Evolutionary conservation across 2,888 invertebrate genomes (phyloP), one percentile per base, ranked within the genome.

Genomic region (Baronia brevicornis): DNA sequence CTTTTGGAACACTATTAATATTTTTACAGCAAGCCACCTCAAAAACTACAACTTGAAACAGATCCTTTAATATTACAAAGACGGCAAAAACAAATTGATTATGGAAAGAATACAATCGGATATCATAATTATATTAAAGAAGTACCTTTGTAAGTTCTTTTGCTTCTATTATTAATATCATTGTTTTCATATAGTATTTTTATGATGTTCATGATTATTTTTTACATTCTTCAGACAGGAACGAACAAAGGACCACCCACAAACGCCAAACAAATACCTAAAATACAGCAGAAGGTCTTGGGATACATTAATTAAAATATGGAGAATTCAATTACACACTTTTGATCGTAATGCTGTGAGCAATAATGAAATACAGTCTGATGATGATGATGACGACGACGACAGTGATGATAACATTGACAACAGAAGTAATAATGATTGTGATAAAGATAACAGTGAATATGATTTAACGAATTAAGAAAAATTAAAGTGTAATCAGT

Each of bases 251-350:
- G 89, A 89, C 3, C 93, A 97, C 72, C 98, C 97, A 1, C 88
- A 87, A 54, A 98, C 98, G 1, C 98, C 98, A 2, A 93, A 95
- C 51, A 97, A 96, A 72, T 87, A 88, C 58, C 64, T 88, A 12
- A 95, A 96, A 72, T 96, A 94, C 70, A 96, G 96, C 50, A 88
- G 98, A 21, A 87, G 98, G 45, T 96, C 94, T 5, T 98, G 96
- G 92, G 98, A 98, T 67, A 91, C 91, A 13, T 87, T 96, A 44
- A 89, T 97, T 1, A 91, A 89, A 64, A 87, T 93, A 36, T 97
- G 97, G 97, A 88, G 96, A 28, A 89, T 91, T 53, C 88, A 91
- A 47, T 79, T 97, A 24, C 97, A 97, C 62, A 84, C 87, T 39
- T 96, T 90, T 86, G 95, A 95, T 67, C 87, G 88, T 14, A 48